Evolutionary conservation across 37 sponge, comb jelly and placozoan species (phyloP).

Genomic region (Geodia barretti): DNA sequence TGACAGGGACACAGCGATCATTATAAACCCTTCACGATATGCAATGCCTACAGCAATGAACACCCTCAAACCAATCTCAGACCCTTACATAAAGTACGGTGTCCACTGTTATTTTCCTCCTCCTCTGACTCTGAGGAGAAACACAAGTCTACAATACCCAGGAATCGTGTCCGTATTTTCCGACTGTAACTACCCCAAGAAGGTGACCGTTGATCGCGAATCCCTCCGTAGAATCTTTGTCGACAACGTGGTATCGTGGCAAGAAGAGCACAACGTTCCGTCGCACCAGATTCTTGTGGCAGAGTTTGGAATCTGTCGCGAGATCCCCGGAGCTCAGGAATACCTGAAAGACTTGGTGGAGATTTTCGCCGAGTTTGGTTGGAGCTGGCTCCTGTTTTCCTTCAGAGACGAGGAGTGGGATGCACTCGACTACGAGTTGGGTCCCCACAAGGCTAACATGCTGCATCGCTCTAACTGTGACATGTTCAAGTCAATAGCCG

Average conservation of each 20-base stretch:
- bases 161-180: background rate
- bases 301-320: slow-evolving; percentile 54
- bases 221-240: background rate
- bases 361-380: slow-evolving; percentile 35
- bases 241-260: slow-evolving; percentile 30
- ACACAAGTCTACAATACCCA: background rate
- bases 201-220: background rate
- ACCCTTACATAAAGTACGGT: slow-evolving; percentile 28
- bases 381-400: slow-evolving; percentile 67
- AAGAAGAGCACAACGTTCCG: slow-evolving; percentile 5
- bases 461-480: slow-evolving; percentile 17
- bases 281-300: slow-evolving; percentile 39
- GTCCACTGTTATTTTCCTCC: slow-evolving; percentile 55
- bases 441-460: slow-evolving; percentile 37
- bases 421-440: slow-evolving; percentile 62
- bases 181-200: background rate
- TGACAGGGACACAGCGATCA: slow-evolving; percentile 25
- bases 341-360: slow-evolving; percentile 41
- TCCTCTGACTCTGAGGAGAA: background rate
- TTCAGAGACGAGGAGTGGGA: slow-evolving; percentile 69
- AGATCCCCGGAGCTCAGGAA: slow-evolving; percentile 18
- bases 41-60: slow-evolving; percentile 31
- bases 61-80: slow-evolving; percentile 25
- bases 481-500: slow-evolving; percentile 22
- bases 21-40: slow-evolving; percentile 19